Evolutionary conservation across 1,140 invertebrate genomes (phyloP), one percentile per base, ranked within the genome.

Genomic region (Trichonephila clavipes): DNA sequence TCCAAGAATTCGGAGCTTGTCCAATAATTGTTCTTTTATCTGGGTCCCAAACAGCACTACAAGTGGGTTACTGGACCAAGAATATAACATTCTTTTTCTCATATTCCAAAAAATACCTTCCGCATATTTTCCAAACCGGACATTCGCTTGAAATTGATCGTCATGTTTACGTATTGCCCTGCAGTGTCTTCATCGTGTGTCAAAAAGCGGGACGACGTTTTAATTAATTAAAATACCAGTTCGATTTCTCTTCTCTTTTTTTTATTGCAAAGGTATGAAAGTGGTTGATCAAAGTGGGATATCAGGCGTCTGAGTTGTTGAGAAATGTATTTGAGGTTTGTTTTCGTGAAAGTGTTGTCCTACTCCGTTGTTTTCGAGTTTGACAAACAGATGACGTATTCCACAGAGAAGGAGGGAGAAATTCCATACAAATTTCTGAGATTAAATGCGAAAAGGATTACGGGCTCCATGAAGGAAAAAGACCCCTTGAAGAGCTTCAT

Each of bases 61-160:
- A 89, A 89, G 24, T 89, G 88, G 88, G 88, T 89, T 64, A 89
- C 44, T 89, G 62, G 64, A 89, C 66, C 88, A 89, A 40, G 58
- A 87, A 51, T 51, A 66, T 24, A 51, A 66, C 61, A 72, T 64
- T 64, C 59, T 62, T 66, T 88, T 88, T 88, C 59, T 88, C 34
- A 62, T 88, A 64, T 64, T 72, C 40, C 62, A 51, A 44, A 14
- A 69, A 72, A 89, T n/a, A 34, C 62, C 88, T 89, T 89, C 88
- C 88, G 88, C 88, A 89, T 89, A 72, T 58, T 89, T 89, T 72
- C 88, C 14, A 89, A 89, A 89, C 88, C 64, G 88, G 88, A 89
- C 88, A 58, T 89, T 10, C 34, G 24, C 14, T 14, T 24, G 87
- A 61, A 88, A 88, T 66, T 66, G 66, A 89, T 72, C 40, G 62